Conservation (phyloP, 2,797 vertebrate species). For the Acrocephalus scirpaceus region DNA sequence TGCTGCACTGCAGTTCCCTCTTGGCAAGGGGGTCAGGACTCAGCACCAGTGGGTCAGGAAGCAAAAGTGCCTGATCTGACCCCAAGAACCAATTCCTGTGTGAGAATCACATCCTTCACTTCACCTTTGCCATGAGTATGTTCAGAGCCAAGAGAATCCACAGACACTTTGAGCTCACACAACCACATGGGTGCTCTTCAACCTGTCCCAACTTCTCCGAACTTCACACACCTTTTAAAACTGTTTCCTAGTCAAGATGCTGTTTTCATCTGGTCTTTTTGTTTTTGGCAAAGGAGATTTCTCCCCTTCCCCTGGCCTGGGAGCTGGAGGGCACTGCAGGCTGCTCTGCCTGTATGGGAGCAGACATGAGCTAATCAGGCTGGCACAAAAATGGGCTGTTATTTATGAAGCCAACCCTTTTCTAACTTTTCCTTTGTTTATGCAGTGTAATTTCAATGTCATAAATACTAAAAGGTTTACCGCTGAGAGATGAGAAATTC, state of each 20-base stretch:
- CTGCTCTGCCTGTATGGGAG: slow-evolving; percentile 16
- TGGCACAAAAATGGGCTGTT: slow-evolving; percentile 52
- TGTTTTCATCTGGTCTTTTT: not conserved
- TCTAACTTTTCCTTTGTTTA: slow-evolving; percentile 69
- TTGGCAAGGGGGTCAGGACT: not conserved
- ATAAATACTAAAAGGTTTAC: slow-evolving; percentile 76
- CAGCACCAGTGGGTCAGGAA: not conserved
- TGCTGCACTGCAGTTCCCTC: not conserved
- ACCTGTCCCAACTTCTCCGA: not conserved
- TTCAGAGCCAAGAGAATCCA: not conserved
- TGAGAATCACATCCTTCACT: not conserved
- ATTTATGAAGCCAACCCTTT: slow-evolving; percentile 46
- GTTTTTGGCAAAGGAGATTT: slow-evolving; percentile 39
- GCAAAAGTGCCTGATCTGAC: not conserved
- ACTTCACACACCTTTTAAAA: not conserved
- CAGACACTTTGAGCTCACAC: accelerated
- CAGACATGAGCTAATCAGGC: slow-evolving; percentile 55
- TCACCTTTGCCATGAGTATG: accelerated
- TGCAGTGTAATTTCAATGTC: slow-evolving; percentile 70
- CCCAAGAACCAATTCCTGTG: not conserved
- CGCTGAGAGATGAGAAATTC: slow-evolving; percentile 67
- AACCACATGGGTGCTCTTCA: not conserved
- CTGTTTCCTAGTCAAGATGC: not conserved
- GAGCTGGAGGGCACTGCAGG: slow-evolving; percentile 7
- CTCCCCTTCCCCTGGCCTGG: not conserved